Evolutionary conservation across 2,888 invertebrate genomes (phyloP).

Genomic region (Rhingia rostrata): DNA sequence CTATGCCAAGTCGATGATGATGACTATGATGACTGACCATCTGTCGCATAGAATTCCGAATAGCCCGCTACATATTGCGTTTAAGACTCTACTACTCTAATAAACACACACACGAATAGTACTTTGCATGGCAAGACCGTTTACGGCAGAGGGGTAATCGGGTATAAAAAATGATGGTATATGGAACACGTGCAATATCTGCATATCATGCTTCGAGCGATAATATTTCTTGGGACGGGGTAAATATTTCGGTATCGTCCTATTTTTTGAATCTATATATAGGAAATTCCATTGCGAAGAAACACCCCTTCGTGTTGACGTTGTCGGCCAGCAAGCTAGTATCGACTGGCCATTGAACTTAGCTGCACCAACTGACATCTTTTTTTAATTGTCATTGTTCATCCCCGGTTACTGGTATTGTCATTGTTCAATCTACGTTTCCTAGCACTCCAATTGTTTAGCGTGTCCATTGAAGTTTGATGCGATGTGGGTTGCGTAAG

Average conservation of each 20-base stretch:
- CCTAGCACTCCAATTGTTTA: conserved; percentile 56
- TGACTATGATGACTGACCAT: conserved; percentile 72
- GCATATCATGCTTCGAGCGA: conserved; percentile 72
- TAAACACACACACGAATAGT: conserved; percentile 18
- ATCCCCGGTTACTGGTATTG: conserved; percentile 29
- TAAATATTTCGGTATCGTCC: conserved; percentile 39
- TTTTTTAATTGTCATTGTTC: conserved; percentile 64
- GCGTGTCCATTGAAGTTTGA: conserved; percentile 50
- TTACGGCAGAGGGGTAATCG: conserved; percentile 39
- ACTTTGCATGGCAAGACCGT: conserved; percentile 25
- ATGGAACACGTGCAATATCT: conserved; percentile 74
- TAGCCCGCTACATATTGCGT: conserved; percentile 63
- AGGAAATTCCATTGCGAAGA: conserved; percentile 42
- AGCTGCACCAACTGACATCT: conserved; percentile 71
- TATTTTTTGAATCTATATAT: conserved; percentile 39
- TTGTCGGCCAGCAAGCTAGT: background rate
- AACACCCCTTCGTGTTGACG: conserved; percentile 24
- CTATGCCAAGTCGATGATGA: conserved; percentile 65
- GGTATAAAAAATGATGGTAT: conserved; percentile 61
- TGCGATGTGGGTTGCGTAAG: conserved; percentile 61
- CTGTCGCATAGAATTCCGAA: conserved; percentile 72
- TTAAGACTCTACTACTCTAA: conserved; percentile 41
- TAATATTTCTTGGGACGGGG: conserved; percentile 61
- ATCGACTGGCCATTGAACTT: conserved; percentile 72
- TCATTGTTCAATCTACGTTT: conserved; percentile 42